Evolutionary conservation across 2,888 invertebrate species (phyloP), one percentile per base, ranked within the genome.

Genomic region (Alsophila aescularia): DNA sequence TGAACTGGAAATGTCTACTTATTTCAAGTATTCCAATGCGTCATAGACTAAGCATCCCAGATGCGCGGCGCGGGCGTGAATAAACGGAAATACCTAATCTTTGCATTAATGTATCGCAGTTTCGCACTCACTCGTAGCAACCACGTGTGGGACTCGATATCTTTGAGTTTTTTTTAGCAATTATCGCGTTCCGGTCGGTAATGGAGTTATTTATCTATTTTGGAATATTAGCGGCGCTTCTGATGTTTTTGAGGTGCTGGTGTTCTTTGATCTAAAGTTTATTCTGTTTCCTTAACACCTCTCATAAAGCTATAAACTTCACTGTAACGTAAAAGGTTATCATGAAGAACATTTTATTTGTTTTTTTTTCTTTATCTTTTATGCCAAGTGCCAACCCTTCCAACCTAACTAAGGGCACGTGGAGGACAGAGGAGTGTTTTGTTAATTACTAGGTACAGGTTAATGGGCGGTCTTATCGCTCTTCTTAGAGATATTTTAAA

Each of bases 71-170:
- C 78, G 79, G 76, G 80, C 81, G 79, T 68, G 59, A 64, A 66
- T 62, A 66, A 84, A 74, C 90, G 90, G 90, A 90, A 90, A 89
- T 87, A 76, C 87, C 88, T 88, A 88, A 90, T 90, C 89, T 90
- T 83, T 82, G 79, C 84, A 86, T 87, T 90, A 85, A 79, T 80
- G 79, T 82, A 84, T 79, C 74, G 72, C 69, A 66, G 72, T 71
- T 72, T 79, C 72, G 72, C 79, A 77, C 79, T 77, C 74, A 73
- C 57, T 52, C 7, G 40, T 34, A 55, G 59, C 32, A 45, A 51
- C 75, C 81, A 83, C 79, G 77, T 83, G 85, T 77, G 77, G 71
- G 57, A 60, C 44, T 54, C 45, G 59, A 59, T 61, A 62, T 71
- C 42, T 61, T 54, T 41, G 64, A 70, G 73, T 77, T 75, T 76